A percentile compares a stretch with the other conserved stretches of the same genome.
Conservation (phyloP, 2,113 vertebrate species). For the Trematocara marginatum region DNA sequence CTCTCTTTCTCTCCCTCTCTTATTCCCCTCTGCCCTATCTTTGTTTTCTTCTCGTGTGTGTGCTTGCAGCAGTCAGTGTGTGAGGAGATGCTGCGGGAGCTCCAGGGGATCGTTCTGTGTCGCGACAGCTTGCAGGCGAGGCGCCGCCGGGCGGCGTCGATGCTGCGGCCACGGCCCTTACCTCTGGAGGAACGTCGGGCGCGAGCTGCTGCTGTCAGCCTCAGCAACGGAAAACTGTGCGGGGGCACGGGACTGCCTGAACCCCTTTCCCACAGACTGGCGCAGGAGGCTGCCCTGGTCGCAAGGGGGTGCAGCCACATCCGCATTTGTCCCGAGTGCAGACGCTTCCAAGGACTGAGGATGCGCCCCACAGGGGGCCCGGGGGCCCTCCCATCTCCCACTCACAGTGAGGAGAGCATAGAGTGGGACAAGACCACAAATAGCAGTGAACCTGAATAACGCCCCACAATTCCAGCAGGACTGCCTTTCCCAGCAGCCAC, state of each 20-base stretch:
- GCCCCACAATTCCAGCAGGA: slow-evolving; percentile 14
- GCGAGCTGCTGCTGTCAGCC: slow-evolving; percentile 76
- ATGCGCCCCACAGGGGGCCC: slow-evolving; percentile 68
- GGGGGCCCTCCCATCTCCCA: slow-evolving; percentile 73
- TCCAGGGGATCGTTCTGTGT: slow-evolving; percentile 91
- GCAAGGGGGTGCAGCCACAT: slow-evolving; percentile 93
- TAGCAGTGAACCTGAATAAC: slow-evolving; percentile 93
- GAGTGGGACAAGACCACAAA: slow-evolving; percentile 96
- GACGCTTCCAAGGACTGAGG: slow-evolving; percentile 90
- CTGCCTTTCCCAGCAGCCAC: slow-evolving; percentile 36
- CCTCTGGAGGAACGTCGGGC: slow-evolving; percentile 79
- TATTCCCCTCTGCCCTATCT: slow-evolving; percentile 26
- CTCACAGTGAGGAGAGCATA: slow-evolving; percentile 88
- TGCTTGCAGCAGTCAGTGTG: slow-evolving; percentile 85
- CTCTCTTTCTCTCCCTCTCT: slow-evolving; percentile 51
- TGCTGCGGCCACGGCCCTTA: slow-evolving; percentile 73
- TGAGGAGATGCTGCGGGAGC: slow-evolving; percentile 93
- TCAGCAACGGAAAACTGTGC: slow-evolving; percentile 91
- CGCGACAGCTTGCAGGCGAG: slow-evolving; percentile 86
- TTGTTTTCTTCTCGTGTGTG: slow-evolving; percentile 47
- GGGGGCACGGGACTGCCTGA: slow-evolving; percentile 82
- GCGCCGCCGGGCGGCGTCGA: slow-evolving; percentile 69
- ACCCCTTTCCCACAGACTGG: slow-evolving; percentile 89
- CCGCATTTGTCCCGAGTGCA: slow-evolving; percentile 93
- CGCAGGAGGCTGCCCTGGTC: slow-evolving; percentile 87